Conservation (phyloP, 2,113 vertebrate genomes). For the Crotalus horridus region DNA sequence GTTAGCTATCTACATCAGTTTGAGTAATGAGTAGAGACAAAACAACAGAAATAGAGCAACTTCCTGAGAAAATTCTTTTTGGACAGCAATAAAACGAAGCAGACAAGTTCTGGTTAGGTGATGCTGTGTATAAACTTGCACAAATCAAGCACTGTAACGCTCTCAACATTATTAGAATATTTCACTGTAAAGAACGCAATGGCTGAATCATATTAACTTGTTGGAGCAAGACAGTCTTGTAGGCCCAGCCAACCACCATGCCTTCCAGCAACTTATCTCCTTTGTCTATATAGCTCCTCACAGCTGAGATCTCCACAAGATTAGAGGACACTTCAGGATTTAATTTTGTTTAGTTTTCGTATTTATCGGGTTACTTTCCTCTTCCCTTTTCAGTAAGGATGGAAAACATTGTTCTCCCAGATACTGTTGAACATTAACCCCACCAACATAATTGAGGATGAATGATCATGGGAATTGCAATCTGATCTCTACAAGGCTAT, state of each 20-base stretch:
- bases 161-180: not conserved
- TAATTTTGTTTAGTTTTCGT: not conserved
- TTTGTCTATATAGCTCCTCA: not conserved
- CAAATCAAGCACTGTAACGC: not conserved
- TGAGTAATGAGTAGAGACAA: not conserved
- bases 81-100: not conserved
- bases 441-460: not conserved
- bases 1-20: not conserved
- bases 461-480: not conserved
- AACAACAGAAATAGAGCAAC: not conserved
- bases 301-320: not conserved
- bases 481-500: not conserved
- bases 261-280: not conserved
- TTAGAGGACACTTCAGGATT: not conserved
- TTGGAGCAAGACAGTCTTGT: not conserved
- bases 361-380: not conserved
- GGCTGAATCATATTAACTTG: not conserved
- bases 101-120: not conserved
- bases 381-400: not conserved
- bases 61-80: not conserved
- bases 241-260: not conserved
- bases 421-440: not conserved
- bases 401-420: not conserved
- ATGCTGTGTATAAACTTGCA: constrained; percentile 4
- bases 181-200: not conserved